Percentiles rank a stretch among this genome's conserved stretches.
These are phyloP conservation scores for Promerops cafer DNA, from an alignment of 2,113 vertebrate species.

Conservation along the genomic window DNA sequence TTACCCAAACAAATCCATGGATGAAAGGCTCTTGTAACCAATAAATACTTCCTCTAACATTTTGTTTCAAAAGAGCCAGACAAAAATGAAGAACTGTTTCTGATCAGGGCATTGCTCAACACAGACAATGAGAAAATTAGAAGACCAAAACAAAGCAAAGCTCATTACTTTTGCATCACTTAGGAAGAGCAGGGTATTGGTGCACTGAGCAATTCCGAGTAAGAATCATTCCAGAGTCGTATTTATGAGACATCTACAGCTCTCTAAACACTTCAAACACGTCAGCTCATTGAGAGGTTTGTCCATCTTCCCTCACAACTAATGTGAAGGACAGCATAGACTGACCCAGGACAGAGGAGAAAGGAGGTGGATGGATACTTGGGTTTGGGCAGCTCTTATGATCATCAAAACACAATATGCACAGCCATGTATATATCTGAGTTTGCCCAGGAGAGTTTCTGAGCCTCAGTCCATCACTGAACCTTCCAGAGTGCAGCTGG, in stretches of 20 bases:
- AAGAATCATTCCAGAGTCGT: not conserved
- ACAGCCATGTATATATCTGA: not conserved
- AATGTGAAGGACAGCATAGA: not conserved
- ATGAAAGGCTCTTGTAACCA: not conserved
- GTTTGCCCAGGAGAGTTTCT: not conserved
- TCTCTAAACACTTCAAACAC: not conserved
- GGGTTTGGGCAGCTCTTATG: not conserved
- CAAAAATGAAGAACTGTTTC: not conserved
- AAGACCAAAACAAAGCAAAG: not conserved
- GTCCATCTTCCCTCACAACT: not conserved
- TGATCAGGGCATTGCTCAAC: fast-evolving
- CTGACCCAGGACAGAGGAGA: not conserved
- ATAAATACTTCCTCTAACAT: not conserved
- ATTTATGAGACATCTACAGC: not conserved
- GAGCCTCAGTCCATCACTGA: not conserved
- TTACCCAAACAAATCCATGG: not conserved
- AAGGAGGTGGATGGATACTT: not conserved
- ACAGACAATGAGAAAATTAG: not conserved
- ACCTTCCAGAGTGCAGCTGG: fast-evolving
- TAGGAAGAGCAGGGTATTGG: not conserved
- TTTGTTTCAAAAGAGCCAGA: not conserved
- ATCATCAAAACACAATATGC: not conserved
- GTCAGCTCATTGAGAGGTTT: not conserved
- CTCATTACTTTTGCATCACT: not conserved
- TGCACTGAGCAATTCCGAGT: not conserved